phyloP scores from a whole-genome alignment of 2,888 invertebrate genomes.

The Laothoe populi region DNA sequence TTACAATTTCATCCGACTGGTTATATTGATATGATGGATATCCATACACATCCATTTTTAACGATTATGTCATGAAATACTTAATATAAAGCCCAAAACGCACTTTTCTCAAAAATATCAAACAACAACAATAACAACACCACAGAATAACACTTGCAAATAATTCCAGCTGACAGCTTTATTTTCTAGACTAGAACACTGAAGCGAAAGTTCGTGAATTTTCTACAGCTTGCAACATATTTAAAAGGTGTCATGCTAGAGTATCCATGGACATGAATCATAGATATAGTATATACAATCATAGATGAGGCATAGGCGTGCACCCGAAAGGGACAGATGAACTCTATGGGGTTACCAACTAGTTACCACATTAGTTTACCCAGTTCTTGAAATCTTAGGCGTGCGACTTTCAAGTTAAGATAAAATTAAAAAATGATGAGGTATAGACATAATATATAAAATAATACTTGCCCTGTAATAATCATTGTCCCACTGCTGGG shows the following conservation, averaged over 20 bases:
- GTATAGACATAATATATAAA: no score
- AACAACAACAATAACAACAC: slow-evolving; percentile 26
- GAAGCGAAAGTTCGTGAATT: slow-evolving; percentile 33
- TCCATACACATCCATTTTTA: slow-evolving; percentile 71
- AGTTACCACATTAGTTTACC: no score
- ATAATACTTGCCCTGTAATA: no score
- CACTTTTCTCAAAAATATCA: background rate
- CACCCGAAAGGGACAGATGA: no score
- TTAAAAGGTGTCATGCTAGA: background rate
- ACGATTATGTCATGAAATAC: background rate
- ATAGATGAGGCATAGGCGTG: no score
- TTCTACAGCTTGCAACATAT: slow-evolving; percentile 28
- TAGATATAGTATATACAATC: no score
- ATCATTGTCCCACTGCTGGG: no score
- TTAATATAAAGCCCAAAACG: background rate
- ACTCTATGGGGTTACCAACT: no score
- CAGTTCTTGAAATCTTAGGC: no score
- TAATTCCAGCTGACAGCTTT: slow-evolving; percentile 24
- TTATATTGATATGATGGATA: slow-evolving; percentile 65
- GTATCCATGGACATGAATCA: no score
- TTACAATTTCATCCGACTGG: slow-evolving; percentile 69
- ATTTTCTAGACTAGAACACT: slow-evolving; percentile 13
- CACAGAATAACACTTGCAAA: background rate
- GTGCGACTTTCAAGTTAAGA: no score
- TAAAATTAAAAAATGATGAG: no score